phyloP scores from a whole-genome alignment of 2,113 vertebrate species.

The Peucedramus taeniatus region DNA sequence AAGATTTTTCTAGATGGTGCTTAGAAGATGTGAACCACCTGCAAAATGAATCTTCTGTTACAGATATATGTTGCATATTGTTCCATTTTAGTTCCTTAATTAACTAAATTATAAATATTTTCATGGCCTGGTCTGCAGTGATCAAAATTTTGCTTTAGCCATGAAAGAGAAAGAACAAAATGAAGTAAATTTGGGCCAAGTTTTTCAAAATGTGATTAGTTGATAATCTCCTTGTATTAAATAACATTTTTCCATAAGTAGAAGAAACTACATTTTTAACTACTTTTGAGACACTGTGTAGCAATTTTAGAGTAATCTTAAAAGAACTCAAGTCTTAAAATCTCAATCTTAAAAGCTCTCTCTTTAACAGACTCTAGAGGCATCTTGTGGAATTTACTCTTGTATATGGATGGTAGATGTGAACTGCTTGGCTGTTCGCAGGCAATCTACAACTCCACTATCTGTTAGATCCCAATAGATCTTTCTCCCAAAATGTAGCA shows the following conservation, averaged over 20 bases:
- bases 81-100: background rate
- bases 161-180: background rate
- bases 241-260: background rate
- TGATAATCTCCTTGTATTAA: background rate
- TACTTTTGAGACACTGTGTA: background rate
- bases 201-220: background rate
- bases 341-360: background rate
- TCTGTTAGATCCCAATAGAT: background rate
- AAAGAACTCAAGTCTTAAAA: background rate
- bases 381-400: background rate
- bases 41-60: background rate
- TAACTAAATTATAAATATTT: background rate
- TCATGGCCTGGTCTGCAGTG: background rate
- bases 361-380: background rate
- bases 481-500: background rate
- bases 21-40: background rate
- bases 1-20: background rate
- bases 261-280: background rate
- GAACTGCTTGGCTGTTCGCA: background rate
- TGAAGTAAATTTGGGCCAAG: background rate
- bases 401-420: background rate
- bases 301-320: background rate
- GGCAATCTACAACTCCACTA: background rate
- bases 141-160: background rate
- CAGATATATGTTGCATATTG: background rate